Evolutionary conservation across 2,888 invertebrate species (phyloP).

Genomic region (Drosophila mimetica): DNA sequence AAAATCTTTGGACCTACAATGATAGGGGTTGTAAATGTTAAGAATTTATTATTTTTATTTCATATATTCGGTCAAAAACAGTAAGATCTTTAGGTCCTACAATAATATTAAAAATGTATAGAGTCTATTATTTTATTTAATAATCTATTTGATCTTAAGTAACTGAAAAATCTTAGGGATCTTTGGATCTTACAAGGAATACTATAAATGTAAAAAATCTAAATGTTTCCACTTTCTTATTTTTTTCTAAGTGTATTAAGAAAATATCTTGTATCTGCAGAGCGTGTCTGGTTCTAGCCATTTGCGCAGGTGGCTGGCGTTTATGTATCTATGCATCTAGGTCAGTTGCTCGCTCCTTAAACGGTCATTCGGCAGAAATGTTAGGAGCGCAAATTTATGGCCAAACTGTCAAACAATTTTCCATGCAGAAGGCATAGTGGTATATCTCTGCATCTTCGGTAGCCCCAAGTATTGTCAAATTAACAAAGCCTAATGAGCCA

Average conservation of each 20-base stretch:
- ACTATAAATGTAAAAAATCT: background rate
- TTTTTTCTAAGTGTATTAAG: background rate
- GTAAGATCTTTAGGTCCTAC: too few species aligned
- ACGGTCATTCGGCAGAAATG: conserved; percentile 57
- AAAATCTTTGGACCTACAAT: too few species aligned
- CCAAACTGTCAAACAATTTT: conserved; percentile 21
- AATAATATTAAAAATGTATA: too few species aligned
- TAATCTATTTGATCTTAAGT: too few species aligned
- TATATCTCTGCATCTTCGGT: conserved; percentile 19
- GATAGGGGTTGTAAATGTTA: too few species aligned
- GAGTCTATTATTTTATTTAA: too few species aligned
- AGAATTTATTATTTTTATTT: too few species aligned
- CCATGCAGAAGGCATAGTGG: background rate
- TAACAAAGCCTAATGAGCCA: conserved; percentile 61
- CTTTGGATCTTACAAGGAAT: background rate
- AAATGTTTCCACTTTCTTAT: background rate
- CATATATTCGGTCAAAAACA: too few species aligned
- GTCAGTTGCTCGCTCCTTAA: conserved; percentile 80
- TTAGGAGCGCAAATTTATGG: conserved; percentile 55
- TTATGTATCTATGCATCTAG: conserved; percentile 62
- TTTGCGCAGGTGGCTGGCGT: conserved; percentile 78
- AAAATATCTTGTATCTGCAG: conserved; percentile 24
- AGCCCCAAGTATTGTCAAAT: conserved; percentile 60
- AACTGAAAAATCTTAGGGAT: too few species aligned
- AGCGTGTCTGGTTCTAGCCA: conserved; percentile 51